Evolutionary conservation across 2,888 invertebrate genomes (phyloP), one percentile per base, ranked within the genome.

Genomic region (Leptinotarsa juncta): DNA sequence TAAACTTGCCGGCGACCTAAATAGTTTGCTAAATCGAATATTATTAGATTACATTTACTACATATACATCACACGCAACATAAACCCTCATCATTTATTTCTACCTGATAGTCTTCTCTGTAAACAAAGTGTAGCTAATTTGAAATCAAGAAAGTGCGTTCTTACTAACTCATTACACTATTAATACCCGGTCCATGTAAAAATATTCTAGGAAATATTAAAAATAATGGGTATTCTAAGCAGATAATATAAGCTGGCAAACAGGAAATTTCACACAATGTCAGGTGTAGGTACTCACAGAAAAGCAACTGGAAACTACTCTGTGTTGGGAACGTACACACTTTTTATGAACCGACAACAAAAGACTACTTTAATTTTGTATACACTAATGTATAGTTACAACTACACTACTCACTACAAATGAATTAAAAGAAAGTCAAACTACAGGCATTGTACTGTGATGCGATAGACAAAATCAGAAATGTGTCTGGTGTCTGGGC

Each of bases 401-500:
- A 62, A 62, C 62, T 62, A 62, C 62, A 62, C 62, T 62, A 62
- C 62, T 32, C 62, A 62, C 62, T 62, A 62, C 62, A 32, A n/a
- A 32, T 32, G 32, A 62, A 62, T 32, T 16, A 32, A 10, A 32
- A 57, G 23, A 23, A 23, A 20, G 12, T 62, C 26, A 62, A 62
- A 62, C 26, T 42, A n/a, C 51, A 51, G 0, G 42, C 32, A 16
- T 26, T n/a, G 32, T 5, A 32, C 42, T n/a, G 42, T 32, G 62
- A 26, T 32, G 62, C 42, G 32, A n/a, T 16, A 62, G 32, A 16
- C 62, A 62, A 42, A 62, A 62, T 62, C 32, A 32, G 62, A 62
- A 62, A 62, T 62, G 26, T 60, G 60, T 15, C 10, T 42, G 32
- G 32, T 42, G 32, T 42, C 32, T 42, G 42, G 12, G 42, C 53